Base-by-base conservation (phyloP, 2,888 invertebrate genomes). In the Atrina japonica region DNA sequence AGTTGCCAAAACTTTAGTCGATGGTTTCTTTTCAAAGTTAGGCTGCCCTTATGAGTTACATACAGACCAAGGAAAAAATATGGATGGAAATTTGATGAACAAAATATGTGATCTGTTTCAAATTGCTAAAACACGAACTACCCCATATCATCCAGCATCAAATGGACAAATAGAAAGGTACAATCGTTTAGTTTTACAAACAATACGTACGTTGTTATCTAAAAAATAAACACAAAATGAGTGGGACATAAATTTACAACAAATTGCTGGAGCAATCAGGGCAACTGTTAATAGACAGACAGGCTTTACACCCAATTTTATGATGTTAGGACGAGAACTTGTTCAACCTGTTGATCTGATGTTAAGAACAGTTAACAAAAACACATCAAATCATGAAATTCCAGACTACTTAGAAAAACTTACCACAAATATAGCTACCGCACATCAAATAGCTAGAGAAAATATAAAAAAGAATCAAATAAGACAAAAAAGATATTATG, bases 261-360 rank as follows among this genome's bases (percentile, higher is more conserved):
- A 66, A 59, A 23, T 71, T 27, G 53, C 71, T n/a, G 71, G 66
- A 16, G 66, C 71, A 1, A 55, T 60, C 0, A 30, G 71, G 16
- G 61, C 60, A n/a, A 56, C 66, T 6, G 11, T 53, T 53, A 74
- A 76, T 45, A 25, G 73, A 3, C 53, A 59, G 16, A 70, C 73
- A 2, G 63, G 70, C 16, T 70, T 52, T 21, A 67, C 76, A 6
- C 61, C 71, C 47, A 76, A 76, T 41, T 56, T 23, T 5, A 29
- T 76, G 35, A 76, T 76, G 71, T 43, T 76, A 1, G 76, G 74
- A 50, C 70, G 45, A 63, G 53, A 64, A 21, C 16, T 65, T 0
- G 25, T 30, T 21, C 49, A 41, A n/a, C 70, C 67, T 16, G 50
- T 52, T 14, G 64, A 66, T 29, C 40, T 74, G 14, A 53, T 64